Base-by-base conservation (phyloP, 1,140 invertebrate species). In the Bathynomus jamesi region DNA sequence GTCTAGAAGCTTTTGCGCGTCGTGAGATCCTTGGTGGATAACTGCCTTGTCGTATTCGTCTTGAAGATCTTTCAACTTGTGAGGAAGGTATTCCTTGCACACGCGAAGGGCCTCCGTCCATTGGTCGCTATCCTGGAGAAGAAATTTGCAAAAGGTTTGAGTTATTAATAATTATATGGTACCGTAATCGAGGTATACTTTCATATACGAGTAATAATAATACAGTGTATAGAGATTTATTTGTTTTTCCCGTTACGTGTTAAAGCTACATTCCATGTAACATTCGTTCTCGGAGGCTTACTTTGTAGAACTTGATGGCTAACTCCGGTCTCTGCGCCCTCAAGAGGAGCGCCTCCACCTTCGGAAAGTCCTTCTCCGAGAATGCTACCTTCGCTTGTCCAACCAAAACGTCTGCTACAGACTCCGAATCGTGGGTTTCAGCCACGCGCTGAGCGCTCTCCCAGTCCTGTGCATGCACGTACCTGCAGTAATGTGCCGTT, bases 71-170 rank as follows among this genome's bases (percentile, higher is more conserved):
- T 88, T 86, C 63, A 96, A 83, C 68, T 91, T 88, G 73, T 90
- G 87, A 0, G 97, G 96, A 4, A 95, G 81, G 80, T 98, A 98
- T 80, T 99, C 95, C 76, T 94, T 90, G 77, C 95, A 96, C 0
- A 99, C 91, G 70, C 95, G 86, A 31, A 98, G 84, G 0, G 96
- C 97, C 80, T 99, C 97, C 13, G 93, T 89, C 92, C 93, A 98
- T 87, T 98, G 89, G 27, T 90, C 90, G 80, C 85, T 85, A 75
- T 90, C 88, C 86, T 89, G 76, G 5, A 3, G 21, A 53, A 17
- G 13, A 3, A 53, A 53, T 40, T n/a, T n/a, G n/a, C n/a, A n/a
- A n/a, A n/a, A n/a, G n/a, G n/a, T n/a, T n/a, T n/a, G n/a, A n/a
- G n/a, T n/a, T n/a, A n/a, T n/a, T n/a, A n/a, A n/a, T n/a, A n/a